Evolutionary conservation across 2,888 invertebrate species (phyloP), one percentile per base, ranked within the genome.

Genomic region (Lymantria monacha): DNA sequence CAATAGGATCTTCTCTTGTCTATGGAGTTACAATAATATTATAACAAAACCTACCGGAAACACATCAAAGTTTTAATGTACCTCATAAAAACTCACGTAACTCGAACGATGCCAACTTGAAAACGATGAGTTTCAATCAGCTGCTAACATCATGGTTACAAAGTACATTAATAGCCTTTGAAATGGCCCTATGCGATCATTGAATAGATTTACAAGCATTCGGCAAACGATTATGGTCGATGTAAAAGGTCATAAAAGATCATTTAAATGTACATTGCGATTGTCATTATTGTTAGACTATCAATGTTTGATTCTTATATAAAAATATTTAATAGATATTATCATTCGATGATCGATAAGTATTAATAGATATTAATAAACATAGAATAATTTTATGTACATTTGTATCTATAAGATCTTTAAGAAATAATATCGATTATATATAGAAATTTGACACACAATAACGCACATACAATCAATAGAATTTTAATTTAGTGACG

Each of bases 161-260:
- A 46, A 61, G 55, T 63, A 65, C 63, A 63, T 71, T 67, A 62
- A 69, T 60, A 51, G 65, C 59, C 59, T 59, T 55, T 50, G 47
- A 36, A 73, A 70, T 53, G 57, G 62, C 57, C 58, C 52, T 55
- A 61, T 63, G 59, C 59, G 62, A 70, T 69, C 66, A 61, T 63
- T 65, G 61, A 61, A 42, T 50, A 67, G 72, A 70, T 73, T 70
- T 73, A 74, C 62, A 66, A 64, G 61, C 67, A 52, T 62, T 63
- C 60, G 49, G 48, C 51, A 48, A 63, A 57, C 61, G 62, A 63
- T 69, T 68, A 69, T 55, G 48, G 55, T 52, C 51, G 49, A 60
- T 59, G 66, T 67, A 64, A 70, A 66, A 61, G 63, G 62, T 66
- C 61, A 60, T 75, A 69, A 74, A 68, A 61, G 55, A 66, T 61